A percentile compares a stretch with the other conserved stretches of the same genome.
Evolutionary conservation across 1,140 invertebrate genomes (phyloP).

Genomic region (Drosophila cardini): DNA sequence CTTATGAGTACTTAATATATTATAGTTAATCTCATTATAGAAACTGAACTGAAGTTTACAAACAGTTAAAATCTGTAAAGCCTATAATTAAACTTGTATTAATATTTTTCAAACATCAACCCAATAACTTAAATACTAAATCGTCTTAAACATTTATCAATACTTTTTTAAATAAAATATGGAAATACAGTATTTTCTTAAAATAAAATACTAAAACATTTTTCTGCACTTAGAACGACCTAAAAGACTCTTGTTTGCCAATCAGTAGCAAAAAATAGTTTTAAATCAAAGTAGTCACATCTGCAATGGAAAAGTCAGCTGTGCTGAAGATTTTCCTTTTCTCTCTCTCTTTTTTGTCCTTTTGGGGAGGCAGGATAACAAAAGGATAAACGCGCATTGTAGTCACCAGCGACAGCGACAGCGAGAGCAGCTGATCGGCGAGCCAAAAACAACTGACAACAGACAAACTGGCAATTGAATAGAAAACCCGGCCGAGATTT

Average conservation of each 20-base stretch:
- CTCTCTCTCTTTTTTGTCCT: background rate
- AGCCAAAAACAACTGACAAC: constrained; percentile 32
- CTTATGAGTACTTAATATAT: no score
- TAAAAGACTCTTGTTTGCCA: constrained; percentile 21
- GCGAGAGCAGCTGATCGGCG: constrained; percentile 69
- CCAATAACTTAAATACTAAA: no score
- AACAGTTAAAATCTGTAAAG: no score
- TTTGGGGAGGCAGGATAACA: constrained; percentile 39
- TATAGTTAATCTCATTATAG: no score
- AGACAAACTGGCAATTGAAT: constrained; percentile 47
- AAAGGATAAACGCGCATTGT: constrained; percentile 55
- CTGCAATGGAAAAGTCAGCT: constrained; percentile 48
- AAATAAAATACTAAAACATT: background rate
- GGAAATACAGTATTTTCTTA: no score
- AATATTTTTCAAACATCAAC: no score
- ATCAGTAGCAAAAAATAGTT: constrained; percentile 25
- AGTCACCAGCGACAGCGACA: constrained; percentile 28
- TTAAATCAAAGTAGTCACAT: constrained; percentile 38
- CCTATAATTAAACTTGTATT: no score
- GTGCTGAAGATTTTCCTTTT: constrained; percentile 7
- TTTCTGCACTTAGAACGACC: background rate
- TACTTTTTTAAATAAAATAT: no score
- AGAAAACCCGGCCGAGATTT: constrained; percentile 24
- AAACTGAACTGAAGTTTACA: no score
- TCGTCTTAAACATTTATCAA: no score